Base-by-base conservation (phyloP, 1,140 invertebrate genomes). In the Trichoplusia ni region DNA sequence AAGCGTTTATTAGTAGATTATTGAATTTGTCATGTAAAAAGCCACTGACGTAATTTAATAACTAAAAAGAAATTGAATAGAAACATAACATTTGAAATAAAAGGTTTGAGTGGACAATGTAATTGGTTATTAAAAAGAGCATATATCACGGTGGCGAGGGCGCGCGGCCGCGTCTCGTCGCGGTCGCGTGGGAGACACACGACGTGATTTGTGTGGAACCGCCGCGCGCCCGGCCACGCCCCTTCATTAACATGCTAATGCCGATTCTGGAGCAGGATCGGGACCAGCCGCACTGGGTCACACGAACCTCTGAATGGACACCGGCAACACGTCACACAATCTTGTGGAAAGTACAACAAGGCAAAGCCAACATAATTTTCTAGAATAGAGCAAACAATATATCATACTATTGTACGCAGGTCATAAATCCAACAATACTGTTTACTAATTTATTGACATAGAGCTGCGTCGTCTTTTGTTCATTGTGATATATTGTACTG, bases 181-280 rank as follows among this genome's bases (percentile, higher is more conserved):
- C 37, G 19, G 64, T 31, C 47, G 79, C 77, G 79, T 79, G 81
- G 76, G 81, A 76, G 76, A 76, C 71, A 62, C 29, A 61, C 74
- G 78, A 75, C 70, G 69, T 81, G 80, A 84, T 82, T 81, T 78
- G 76, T 82, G 69, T 65, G 72, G 69, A 67, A 69, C 69, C 67
- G 61, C 49, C 37, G 16, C 46, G 47, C 27, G 37, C 21, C 9
- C 42, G 35, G 73, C 46, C 81, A 80, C 86, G 84, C 86, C 86
- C 75, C 79, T 87, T 87, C 84, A 87, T 89, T 89, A 89, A 82
- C 79, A 86, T 86, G 84, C 78, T 86, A 86, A 89, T 89, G 67
- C 65, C 56, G 80, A 71, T 70, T 77, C 74, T 81, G 74, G 77
- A 77, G 67, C 71, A 71, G 59, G 72, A 65, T 58, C 64, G 69